Evolutionary conservation across 2,113 vertebrate genomes (phyloP).

Genomic region (Camelus bactrianus): DNA sequence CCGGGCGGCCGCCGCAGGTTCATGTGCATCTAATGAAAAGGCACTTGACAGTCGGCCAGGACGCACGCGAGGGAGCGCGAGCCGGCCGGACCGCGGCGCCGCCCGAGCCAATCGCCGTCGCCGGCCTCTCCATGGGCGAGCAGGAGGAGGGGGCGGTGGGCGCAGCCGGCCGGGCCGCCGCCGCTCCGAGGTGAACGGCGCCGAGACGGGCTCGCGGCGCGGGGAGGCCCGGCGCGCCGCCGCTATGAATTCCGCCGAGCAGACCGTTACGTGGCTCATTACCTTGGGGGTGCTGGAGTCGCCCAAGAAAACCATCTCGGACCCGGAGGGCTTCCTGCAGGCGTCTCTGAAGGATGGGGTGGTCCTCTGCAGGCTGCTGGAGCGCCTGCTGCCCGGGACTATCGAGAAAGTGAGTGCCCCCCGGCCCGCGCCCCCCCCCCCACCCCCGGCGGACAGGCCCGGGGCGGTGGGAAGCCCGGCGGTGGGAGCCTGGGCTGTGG

Average conservation of each 20-base stretch:
- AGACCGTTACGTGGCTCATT: slow-evolving; percentile 98
- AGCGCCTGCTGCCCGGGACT: slow-evolving; percentile 95
- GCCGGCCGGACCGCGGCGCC: slow-evolving; percentile 86
- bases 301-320: slow-evolving; percentile 96
- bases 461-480: not conserved
- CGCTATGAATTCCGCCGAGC: slow-evolving; percentile 97
- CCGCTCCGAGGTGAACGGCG: slow-evolving; percentile 83
- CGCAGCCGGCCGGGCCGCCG: slow-evolving; percentile 77
- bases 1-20: slow-evolving; percentile 85
- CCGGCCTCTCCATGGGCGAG: slow-evolving; percentile 86
- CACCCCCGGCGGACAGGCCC: not conserved
- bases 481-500: not conserved
- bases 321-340: slow-evolving; percentile 96
- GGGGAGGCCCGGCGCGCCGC: slow-evolving; percentile 69
- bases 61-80: slow-evolving; percentile 82
- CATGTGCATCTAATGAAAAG: slow-evolving; percentile 86
- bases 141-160: slow-evolving; percentile 80
- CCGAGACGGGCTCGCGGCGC: slow-evolving; percentile 50
- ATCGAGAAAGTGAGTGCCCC: slow-evolving; percentile 90
- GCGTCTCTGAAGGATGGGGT: slow-evolving; percentile 95
- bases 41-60: slow-evolving; percentile 91
- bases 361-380: slow-evolving; percentile 95
- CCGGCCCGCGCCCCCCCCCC: not conserved
- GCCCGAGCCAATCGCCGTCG: slow-evolving; percentile 88
- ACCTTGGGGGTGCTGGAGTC: slow-evolving; percentile 97